Conservation (phyloP, 2,888 invertebrate species). For the Platerodrilus igneus region DNA sequence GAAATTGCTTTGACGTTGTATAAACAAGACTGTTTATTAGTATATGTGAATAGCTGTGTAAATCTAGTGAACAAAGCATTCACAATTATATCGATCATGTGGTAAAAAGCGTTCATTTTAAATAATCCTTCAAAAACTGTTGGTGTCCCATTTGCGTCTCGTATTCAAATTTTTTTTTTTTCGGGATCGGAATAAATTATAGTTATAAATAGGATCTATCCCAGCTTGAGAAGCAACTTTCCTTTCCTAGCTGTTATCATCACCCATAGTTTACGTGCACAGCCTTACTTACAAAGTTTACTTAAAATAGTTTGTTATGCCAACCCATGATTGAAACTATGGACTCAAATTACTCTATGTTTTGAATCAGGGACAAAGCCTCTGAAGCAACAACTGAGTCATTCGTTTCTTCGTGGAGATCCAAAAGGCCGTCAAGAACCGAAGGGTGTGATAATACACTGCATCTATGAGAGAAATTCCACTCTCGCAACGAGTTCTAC, state of each 20-base stretch:
- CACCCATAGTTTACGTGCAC: neutral
- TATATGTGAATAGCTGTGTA: constrained; percentile 14
- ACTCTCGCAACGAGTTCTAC: neutral
- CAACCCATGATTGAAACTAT: constrained; percentile 5
- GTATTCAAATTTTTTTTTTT: constrained; percentile 1
- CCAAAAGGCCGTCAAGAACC: constrained; percentile 5
- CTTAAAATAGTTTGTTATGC: constrained; percentile 8
- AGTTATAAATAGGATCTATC: constrained; percentile 2
- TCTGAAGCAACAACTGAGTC: constrained; percentile 4
- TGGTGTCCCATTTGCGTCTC: constrained; percentile 1
- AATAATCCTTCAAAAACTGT: constrained; percentile 1
- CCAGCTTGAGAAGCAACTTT: constrained; percentile 2
- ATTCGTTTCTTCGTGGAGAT: constrained; percentile 3
- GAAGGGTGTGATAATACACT: constrained; percentile 4
- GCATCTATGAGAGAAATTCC: no score
- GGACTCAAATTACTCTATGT: constrained; percentile 4
- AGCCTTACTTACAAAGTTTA: constrained; percentile 7
- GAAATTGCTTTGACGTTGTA: constrained; percentile 22
- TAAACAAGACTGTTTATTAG: constrained; percentile 17
- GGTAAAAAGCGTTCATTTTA: constrained; percentile 8
- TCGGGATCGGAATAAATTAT: constrained; percentile 3
- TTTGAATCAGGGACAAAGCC: constrained; percentile 7
- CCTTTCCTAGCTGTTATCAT: constrained; percentile 1
- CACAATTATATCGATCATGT: constrained; percentile 12
- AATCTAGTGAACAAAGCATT: constrained; percentile 15